Percentiles rank a stretch among this genome's conserved stretches.
phyloP scores from a whole-genome alignment of 1,140 invertebrate genomes.

The Hetaerina americana region DNA sequence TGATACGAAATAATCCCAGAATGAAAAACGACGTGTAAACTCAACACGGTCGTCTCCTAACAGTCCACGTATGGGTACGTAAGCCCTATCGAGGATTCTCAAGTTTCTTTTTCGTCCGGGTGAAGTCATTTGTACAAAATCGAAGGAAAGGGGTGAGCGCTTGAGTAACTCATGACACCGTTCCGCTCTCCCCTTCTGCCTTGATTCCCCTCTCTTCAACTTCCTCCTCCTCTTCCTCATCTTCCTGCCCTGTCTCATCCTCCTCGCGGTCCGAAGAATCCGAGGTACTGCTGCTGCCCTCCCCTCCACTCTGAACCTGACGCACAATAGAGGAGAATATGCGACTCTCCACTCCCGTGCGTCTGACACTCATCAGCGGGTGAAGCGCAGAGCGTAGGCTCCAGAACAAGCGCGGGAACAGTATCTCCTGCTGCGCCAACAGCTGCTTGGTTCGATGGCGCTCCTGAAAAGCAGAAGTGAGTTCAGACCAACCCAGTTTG shows the following conservation, averaged over 20 bases:
- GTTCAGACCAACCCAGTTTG: too few relatives aligned
- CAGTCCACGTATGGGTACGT: too few relatives aligned
- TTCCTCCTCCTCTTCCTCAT: not conserved
- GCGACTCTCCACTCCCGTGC: constrained; percentile 32
- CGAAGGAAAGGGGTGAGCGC: too few relatives aligned
- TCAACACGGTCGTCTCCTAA: too few relatives aligned
- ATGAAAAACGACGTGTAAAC: too few relatives aligned
- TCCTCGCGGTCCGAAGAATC: not conserved
- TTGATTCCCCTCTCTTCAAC: too few relatives aligned
- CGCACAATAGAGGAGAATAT: constrained; percentile 15
- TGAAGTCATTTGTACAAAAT: too few relatives aligned
- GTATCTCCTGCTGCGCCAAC: constrained; percentile 58
- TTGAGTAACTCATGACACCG: too few relatives aligned
- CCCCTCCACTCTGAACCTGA: not conserved
- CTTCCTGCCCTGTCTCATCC: not conserved
- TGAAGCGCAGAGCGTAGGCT: constrained; percentile 53
- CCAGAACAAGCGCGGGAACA: constrained; percentile 54
- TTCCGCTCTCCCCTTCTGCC: too few relatives aligned
- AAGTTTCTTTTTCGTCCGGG: too few relatives aligned
- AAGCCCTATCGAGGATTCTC: too few relatives aligned
- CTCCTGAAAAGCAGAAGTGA: constrained; percentile 33
- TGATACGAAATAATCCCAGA: too few relatives aligned
- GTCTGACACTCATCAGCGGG: constrained; percentile 51
- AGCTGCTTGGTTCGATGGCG: constrained; percentile 53
- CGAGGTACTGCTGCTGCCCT: not conserved